A percentile compares a stretch with the other conserved stretches of the same genome.
These are phyloP conservation scores for Perizoma affinitatum DNA, from an alignment of 2,888 invertebrate species.

Conservation along the genomic window DNA sequence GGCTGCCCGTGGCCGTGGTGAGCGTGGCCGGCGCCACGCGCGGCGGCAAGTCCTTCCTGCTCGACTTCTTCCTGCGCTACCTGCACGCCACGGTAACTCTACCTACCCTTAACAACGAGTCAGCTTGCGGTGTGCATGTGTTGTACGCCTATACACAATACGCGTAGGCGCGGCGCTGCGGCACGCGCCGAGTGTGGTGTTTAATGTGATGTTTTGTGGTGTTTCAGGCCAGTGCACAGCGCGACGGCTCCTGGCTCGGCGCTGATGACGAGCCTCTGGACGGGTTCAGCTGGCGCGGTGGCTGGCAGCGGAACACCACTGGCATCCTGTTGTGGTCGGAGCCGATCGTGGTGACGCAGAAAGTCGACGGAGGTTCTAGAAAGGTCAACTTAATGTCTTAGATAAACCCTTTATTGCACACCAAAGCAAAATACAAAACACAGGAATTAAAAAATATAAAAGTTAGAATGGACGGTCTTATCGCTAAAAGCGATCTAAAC, in stretches of 20 bases:
- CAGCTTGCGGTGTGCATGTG: too few relatives aligned
- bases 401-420: too few relatives aligned
- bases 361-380: conserved; percentile 18
- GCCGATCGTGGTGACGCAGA: conserved; percentile 88
- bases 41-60: conserved; percentile 58
- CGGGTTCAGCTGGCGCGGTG: conserved; percentile 96
- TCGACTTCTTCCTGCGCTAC: conserved; percentile 55
- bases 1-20: conserved; percentile 48
- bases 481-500: too few relatives aligned
- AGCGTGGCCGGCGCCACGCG: conserved; percentile 57
- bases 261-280: conserved; percentile 88
- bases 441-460: too few relatives aligned
- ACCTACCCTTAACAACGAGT: too few relatives aligned
- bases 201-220: neutral
- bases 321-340: conserved; percentile 96
- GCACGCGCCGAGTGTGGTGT: neutral
- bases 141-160: too few relatives aligned
- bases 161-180: too few relatives aligned
- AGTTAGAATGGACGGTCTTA: too few relatives aligned
- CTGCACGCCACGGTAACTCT: conserved; percentile 46
- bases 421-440: too few relatives aligned
- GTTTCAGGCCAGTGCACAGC: conserved; percentile 24
- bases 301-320: conserved; percentile 94
- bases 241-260: conserved; percentile 89
- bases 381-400: conserved; percentile 7